phyloP scores from a whole-genome alignment of 2,113 vertebrate species.

The Osmerus mordax region DNA sequence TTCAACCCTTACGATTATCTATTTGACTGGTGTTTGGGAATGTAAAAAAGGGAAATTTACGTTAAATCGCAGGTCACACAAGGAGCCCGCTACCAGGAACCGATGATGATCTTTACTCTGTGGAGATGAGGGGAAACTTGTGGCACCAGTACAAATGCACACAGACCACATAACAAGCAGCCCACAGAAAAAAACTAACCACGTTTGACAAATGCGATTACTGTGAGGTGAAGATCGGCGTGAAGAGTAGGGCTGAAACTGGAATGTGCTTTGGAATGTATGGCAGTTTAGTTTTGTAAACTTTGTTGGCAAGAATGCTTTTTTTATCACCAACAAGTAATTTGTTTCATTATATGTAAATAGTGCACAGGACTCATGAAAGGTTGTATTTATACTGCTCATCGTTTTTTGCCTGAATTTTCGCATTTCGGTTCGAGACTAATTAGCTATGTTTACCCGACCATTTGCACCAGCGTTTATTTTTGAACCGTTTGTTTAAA shows the following conservation, averaged over 20 bases:
- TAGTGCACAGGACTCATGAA: conserved; percentile 11
- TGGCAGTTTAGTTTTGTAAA: conserved; percentile 26
- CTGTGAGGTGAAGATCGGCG: background rate
- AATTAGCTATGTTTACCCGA: conserved; percentile 42
- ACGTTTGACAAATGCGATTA: conserved; percentile 23
- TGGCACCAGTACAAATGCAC: conserved; percentile 1
- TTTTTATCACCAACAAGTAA: conserved; percentile 25
- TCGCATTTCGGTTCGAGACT: conserved; percentile 15
- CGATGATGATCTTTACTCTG: conserved; percentile 3
- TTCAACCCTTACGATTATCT: no score
- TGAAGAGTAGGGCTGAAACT: background rate
- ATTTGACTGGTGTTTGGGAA: no score
- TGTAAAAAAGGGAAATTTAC: no score
- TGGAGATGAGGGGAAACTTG: background rate
- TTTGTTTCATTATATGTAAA: conserved; percentile 4
- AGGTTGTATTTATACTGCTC: conserved; percentile 35
- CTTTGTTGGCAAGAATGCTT: conserved; percentile 23
- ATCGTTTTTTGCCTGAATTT: conserved; percentile 6
- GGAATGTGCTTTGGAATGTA: conserved; percentile 8
- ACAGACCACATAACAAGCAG: conserved; percentile 14
- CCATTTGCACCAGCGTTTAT: conserved; percentile 31
- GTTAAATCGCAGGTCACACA: no score
- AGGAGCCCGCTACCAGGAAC: no score
- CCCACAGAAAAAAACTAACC: conserved; percentile 9
- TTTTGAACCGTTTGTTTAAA: conserved; percentile 39